A percentile compares a stretch with the other conserved stretches of the same genome.
Conservation (phyloP, 2,113 vertebrate species). For the Lates calcarifer region DNA sequence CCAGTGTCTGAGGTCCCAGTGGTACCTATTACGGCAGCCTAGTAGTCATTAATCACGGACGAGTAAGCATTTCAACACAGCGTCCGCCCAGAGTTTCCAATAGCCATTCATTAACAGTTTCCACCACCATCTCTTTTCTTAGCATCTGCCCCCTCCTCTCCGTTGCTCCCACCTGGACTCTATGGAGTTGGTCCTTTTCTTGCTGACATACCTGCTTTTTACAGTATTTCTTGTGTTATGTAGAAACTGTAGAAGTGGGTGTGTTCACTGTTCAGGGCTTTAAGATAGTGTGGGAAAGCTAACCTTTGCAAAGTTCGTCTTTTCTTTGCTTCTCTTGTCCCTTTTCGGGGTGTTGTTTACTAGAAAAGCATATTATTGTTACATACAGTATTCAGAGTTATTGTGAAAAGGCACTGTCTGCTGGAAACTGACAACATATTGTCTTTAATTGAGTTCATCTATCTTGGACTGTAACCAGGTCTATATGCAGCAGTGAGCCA, state of each 20-base stretch:
- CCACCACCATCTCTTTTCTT: slow-evolving; percentile 79
- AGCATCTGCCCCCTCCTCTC: slow-evolving; percentile 69
- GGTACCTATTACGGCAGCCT: slow-evolving; percentile 84
- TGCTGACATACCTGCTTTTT: slow-evolving; percentile 82
- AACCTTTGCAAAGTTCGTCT: slow-evolving; percentile 52
- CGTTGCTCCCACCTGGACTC: slow-evolving; percentile 80
- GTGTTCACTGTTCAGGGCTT: slow-evolving; percentile 19
- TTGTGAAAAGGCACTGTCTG: neutral
- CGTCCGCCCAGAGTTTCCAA: slow-evolving; percentile 78
- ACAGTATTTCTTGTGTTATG: slow-evolving; percentile 46
- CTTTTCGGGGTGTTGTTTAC: slow-evolving; percentile 44
- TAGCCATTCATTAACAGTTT: slow-evolving; percentile 85
- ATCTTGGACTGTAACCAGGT: slow-evolving; percentile 29
- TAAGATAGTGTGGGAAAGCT: slow-evolving; percentile 19
- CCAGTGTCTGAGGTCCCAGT: slow-evolving; percentile 78
- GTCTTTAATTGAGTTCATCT: slow-evolving; percentile 50
- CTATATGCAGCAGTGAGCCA: slow-evolving; percentile 6
- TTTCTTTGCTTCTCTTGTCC: slow-evolving; percentile 14
- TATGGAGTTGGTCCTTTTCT: slow-evolving; percentile 74
- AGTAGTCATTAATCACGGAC: slow-evolving; percentile 85
- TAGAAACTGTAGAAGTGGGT: slow-evolving; percentile 51
- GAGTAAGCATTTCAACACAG: slow-evolving; percentile 81
- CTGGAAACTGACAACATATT: slow-evolving; percentile 23
- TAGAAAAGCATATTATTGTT: neutral
- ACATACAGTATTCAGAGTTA: neutral